phyloP scores from a whole-genome alignment of 2,888 invertebrate genomes.

The Lissocephala sabroskyi region DNA sequence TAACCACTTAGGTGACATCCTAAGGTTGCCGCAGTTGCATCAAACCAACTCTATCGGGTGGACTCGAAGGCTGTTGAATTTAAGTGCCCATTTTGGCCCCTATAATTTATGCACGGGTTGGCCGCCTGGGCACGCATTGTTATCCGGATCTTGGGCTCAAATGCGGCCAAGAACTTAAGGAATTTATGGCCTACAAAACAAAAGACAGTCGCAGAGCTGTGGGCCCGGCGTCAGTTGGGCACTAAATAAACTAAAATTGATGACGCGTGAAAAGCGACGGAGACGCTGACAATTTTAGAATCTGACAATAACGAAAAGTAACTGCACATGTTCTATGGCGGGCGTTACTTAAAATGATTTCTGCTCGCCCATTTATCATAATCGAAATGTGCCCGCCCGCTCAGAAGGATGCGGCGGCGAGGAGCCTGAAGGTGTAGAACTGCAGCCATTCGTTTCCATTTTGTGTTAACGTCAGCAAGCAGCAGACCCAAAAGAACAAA shows the following conservation, averaged over 20 bases:
- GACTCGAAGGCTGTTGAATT: slow-evolving; percentile 39
- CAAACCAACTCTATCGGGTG: slow-evolving; percentile 30
- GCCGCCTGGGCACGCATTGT: slow-evolving; percentile 2
- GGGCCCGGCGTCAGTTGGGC: slow-evolving; percentile 14
- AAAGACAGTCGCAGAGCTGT: slow-evolving; percentile 32
- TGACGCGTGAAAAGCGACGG: slow-evolving; percentile 46
- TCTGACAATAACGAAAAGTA: slow-evolving; percentile 25
- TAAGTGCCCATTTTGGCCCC: slow-evolving; percentile 36
- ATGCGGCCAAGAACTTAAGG: slow-evolving; percentile 4
- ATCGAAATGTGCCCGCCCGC: slow-evolving; percentile 35
- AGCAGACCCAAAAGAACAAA: slow-evolving; percentile 50
- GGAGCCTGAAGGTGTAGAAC: slow-evolving; percentile 9
- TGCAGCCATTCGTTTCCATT: slow-evolving; percentile 60
- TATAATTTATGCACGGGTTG: slow-evolving; percentile 52
- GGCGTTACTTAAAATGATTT: slow-evolving; percentile 7
- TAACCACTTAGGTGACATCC: slow-evolving; percentile 56
- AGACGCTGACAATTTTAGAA: slow-evolving; percentile 57
- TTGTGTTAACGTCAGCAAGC: slow-evolving; percentile 58
- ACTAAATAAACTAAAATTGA: slow-evolving; percentile 59
- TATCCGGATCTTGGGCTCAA: too few relatives aligned
- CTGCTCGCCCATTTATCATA: slow-evolving; percentile 49
- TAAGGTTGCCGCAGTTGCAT: slow-evolving; percentile 62
- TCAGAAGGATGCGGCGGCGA: neutral
- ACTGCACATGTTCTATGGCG: slow-evolving; percentile 23
- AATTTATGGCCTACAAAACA: slow-evolving; percentile 54